phyloP scores from a whole-genome alignment of 1,140 invertebrate species.

The Amphibalanus amphitrite region DNA sequence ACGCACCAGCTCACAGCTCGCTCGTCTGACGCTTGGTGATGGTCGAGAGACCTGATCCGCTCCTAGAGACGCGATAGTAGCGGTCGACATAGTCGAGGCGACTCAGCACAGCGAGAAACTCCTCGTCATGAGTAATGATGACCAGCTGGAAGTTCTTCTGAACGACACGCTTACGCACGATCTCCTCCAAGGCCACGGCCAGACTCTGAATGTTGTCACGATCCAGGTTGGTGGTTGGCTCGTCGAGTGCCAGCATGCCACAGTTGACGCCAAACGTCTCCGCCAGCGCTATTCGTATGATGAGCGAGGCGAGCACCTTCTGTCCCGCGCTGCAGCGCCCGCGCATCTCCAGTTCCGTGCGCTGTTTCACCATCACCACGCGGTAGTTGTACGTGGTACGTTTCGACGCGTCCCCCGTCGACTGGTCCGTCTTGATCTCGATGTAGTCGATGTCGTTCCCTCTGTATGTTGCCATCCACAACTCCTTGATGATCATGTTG shows the following conservation, averaged over 20 bases:
- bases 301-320: constrained; percentile 74
- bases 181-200: constrained; percentile 57
- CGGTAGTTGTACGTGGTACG: constrained; percentile 68
- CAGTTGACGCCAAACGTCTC: constrained; percentile 87
- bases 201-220: constrained; percentile 73
- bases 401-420: constrained; percentile 25
- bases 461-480: constrained; percentile 79
- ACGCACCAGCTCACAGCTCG: too few species aligned
- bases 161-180: constrained; percentile 24
- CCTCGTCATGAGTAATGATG: constrained; percentile 92
- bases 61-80: constrained; percentile 42
- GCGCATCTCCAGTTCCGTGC: constrained; percentile 77
- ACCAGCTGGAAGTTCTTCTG: constrained; percentile 85
- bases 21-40: background rate
- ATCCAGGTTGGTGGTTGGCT: constrained; percentile 98
- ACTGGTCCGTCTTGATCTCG: constrained; percentile 46
- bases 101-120: constrained; percentile 63
- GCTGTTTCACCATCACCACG: constrained; percentile 68
- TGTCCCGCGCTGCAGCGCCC: constrained; percentile 95
- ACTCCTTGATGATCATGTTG: constrained; percentile 69
- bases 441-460: constrained; percentile 78
- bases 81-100: constrained; percentile 45
- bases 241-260: constrained; percentile 87
- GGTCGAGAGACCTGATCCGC: constrained; percentile 10
- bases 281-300: constrained; percentile 89